Percentiles rank a stretch among this genome's conserved stretches.
Evolutionary conservation across 2,888 invertebrate species (phyloP).

Genomic region (Branchellion lobata): DNA sequence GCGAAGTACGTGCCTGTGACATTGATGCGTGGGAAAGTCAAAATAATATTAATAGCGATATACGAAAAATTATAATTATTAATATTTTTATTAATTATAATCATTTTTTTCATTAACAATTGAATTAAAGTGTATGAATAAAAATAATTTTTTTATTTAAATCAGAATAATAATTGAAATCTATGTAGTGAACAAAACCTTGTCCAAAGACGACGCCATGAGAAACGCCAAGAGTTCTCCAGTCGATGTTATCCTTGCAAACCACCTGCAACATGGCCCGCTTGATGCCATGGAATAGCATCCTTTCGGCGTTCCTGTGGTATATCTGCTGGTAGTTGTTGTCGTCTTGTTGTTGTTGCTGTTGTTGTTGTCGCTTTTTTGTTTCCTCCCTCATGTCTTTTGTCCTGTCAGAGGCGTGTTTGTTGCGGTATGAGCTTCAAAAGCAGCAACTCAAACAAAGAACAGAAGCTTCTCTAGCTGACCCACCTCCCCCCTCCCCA

Average conservation of each 20-base stretch:
- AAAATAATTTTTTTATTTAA: too few relatives aligned
- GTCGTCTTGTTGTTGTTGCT: background rate
- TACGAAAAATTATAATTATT: too few relatives aligned
- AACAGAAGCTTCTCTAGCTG: too few relatives aligned
- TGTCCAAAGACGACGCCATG: slow-evolving; percentile 55
- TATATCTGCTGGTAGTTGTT: background rate
- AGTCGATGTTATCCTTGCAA: slow-evolving; percentile 55
- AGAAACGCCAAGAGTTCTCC: slow-evolving; percentile 53
- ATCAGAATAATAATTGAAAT: too few relatives aligned
- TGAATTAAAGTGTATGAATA: too few relatives aligned
- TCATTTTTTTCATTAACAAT: too few relatives aligned
- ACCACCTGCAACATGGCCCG: slow-evolving; percentile 53
- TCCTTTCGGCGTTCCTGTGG: slow-evolving; percentile 44
- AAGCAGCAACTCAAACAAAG: too few relatives aligned
- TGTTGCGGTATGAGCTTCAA: background rate
- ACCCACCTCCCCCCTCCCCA: too few relatives aligned
- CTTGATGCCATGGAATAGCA: slow-evolving; percentile 55
- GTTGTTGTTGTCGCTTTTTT: slow-evolving; percentile 1
- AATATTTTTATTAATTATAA: too few relatives aligned
- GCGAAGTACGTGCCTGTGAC: slow-evolving; percentile 51
- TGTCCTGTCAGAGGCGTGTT: background rate
- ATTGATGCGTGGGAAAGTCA: background rate
- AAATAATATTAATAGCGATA: too few relatives aligned
- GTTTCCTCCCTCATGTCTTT: background rate
- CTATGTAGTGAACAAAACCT: slow-evolving; percentile 48